Base-by-base conservation (phyloP, 2,797 vertebrate genomes). In the Hephaestus fuliginosus region DNA sequence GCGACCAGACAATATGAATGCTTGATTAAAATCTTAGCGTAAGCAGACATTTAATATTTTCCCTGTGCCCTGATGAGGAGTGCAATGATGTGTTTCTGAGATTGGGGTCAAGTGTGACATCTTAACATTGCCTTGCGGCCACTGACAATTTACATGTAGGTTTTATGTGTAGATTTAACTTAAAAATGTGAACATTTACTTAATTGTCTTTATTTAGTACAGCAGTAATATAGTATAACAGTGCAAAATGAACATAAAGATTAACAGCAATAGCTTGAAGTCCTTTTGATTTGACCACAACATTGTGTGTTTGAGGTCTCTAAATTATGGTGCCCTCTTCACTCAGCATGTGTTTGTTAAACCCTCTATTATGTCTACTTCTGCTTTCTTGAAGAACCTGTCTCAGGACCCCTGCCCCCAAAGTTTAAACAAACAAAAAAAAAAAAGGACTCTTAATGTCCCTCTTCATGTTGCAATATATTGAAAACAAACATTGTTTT, bases 41-140 rank as follows among this genome's bases (percentile, higher is more conserved):
- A 73, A 81, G 68, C 62, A 76, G 76, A 83, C 82, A 74, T 71
- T 58, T 61, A 68, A 82, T 83, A 86, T 86, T 90, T 79, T 22
- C 6, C 25, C 15, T 48, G 62, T 66, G 17, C 11, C 28, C 18
- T 20, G 13, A 46, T 1, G 5, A 5, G 15, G 2, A 17, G 46
- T 18, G 44, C 44, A 46, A 46, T 61, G n/a, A 4, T 12, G 3
- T 56, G 25, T 14, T 53, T 25, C 11, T 10, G 8, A 41, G 8
- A 41, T 43, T 1, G 36, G 36, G 36, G 36, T 39, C 36, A 39
- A 39, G 36, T 39, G 36, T 39, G 36, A 39, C 36, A 39, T 39
- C 33, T 36, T 36, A 41, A 41, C 44, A 46, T 46, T 5, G 0
- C 44, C 5, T 46, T 46, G 44, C 44, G 14, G 44, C 12, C 13